Evolutionary conservation across 2,797 vertebrate species (phyloP).

Genomic region (Microctenopoma steveboyesi): DNA sequence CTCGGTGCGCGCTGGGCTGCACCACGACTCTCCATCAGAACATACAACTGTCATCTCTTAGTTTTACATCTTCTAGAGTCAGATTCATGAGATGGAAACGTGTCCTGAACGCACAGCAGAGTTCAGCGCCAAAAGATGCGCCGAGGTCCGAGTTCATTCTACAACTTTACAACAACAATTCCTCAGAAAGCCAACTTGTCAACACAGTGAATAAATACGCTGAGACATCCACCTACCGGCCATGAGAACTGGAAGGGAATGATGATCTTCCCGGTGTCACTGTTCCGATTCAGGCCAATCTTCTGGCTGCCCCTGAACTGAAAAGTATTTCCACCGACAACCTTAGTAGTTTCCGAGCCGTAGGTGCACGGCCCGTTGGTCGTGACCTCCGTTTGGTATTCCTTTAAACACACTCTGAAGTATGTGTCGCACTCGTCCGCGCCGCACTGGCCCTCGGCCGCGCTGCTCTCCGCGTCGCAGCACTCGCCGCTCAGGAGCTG

Average conservation of each 20-base stretch:
- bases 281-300: conserved; percentile 78
- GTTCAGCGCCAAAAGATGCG: too few relatives aligned
- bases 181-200: background rate
- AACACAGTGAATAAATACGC: background rate
- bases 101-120: background rate
- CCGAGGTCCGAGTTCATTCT: too few relatives aligned
- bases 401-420: conserved; percentile 93
- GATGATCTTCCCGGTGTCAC: conserved; percentile 85
- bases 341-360: conserved; percentile 90
- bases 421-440: conserved; percentile 94
- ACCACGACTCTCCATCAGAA: background rate
- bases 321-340: conserved; percentile 95
- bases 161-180: too few relatives aligned
- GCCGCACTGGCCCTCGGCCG: conserved; percentile 79
- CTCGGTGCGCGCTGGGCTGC: background rate
- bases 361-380: conserved; percentile 88
- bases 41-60: background rate
- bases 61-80: too few relatives aligned
- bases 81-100: background rate
- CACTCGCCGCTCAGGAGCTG: conserved; percentile 91
- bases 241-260: conserved; percentile 95
- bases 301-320: conserved; percentile 82
- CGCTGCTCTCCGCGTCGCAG: conserved; percentile 86
- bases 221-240: conserved; percentile 87
- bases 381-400: conserved; percentile 92